Base-by-base conservation (phyloP, 2,888 invertebrate genomes). In the Hypercompe scribonia region DNA sequence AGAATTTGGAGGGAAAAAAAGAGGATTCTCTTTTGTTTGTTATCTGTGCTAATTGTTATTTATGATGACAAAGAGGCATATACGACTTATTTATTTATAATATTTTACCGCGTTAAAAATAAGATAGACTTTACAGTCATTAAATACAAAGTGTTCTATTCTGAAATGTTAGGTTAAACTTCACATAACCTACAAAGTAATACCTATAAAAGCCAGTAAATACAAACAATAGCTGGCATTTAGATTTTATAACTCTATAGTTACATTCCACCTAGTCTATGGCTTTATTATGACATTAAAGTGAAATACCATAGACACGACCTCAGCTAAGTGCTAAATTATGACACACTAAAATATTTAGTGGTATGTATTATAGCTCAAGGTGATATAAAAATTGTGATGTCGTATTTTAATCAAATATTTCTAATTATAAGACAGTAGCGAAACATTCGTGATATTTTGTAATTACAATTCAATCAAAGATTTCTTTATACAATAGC, bases 231-330 rank as follows among this genome's bases (percentile, higher is more conserved):
- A 69, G 15, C 42, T 84, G 87, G 77, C 84, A 86, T 88, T 88
- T 84, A 74, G 65, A 18, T 42, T 74, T 33, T 42, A 74, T 54
- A 61, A 18, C 31, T 31, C n/a, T 50, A n/a, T 65, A 68, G 74
- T 36, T 34, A 72, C 72, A 36, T 65, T 65, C 73, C 76, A 76
- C 82, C 77, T 74, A 68, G 76, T 73, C 73, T 68, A 71, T 81
- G 78, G 80, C 81, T 83, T 83, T 83, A 86, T 81, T 86, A 86
- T 87, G 87, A 85, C 89, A 89, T 89, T 90, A 82, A 80, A 88
- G 87, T 87, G 86, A 89, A 89, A 90, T 90, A 88, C 84, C 89
- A 82, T 68, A 78, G 71, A 78, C 74, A 72, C 74, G 81, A 84
- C 85, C 84, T 86, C 81, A 46, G 54, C 64, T 72, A 75, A 81